phyloP scores from a whole-genome alignment of 2,797 vertebrate species.

The Sarcoramphus papa region DNA sequence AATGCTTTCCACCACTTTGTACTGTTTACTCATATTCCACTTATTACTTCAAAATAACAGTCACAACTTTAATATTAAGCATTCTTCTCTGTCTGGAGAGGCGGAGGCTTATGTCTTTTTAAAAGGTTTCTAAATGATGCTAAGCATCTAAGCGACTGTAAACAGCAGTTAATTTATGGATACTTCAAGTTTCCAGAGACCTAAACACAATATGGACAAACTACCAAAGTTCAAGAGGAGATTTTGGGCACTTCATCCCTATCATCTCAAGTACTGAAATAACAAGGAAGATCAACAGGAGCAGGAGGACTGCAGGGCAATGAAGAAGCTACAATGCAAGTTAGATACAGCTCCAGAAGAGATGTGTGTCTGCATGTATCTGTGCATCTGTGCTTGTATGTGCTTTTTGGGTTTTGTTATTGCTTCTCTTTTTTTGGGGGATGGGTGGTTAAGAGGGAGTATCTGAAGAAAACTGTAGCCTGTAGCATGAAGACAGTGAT shows the following conservation, averaged over 20 bases:
- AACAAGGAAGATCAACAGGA: background rate
- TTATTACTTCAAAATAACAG: background rate
- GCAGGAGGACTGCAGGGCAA: background rate
- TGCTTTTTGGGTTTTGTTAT: background rate
- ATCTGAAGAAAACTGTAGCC: background rate
- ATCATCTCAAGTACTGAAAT: background rate
- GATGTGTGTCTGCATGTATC: no score
- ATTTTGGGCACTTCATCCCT: background rate
- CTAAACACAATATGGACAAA: background rate
- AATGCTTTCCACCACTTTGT: background rate
- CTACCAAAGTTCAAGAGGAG: background rate
- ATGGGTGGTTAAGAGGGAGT: accelerated
- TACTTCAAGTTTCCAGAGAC: background rate
- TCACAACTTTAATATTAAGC: background rate
- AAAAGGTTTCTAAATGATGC: background rate
- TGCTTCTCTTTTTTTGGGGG: background rate
- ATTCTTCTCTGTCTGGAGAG: background rate
- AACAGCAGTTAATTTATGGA: background rate
- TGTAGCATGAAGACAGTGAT: background rate
- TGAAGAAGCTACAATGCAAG: background rate
- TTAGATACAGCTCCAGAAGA: background rate
- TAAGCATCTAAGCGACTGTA: background rate
- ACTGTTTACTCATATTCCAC: background rate
- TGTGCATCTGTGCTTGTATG: background rate
- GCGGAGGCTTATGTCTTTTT: background rate